Evolutionary conservation across 2,888 invertebrate species (phyloP), one percentile per base, ranked within the genome.

Genomic region (Cephus runcator): DNA sequence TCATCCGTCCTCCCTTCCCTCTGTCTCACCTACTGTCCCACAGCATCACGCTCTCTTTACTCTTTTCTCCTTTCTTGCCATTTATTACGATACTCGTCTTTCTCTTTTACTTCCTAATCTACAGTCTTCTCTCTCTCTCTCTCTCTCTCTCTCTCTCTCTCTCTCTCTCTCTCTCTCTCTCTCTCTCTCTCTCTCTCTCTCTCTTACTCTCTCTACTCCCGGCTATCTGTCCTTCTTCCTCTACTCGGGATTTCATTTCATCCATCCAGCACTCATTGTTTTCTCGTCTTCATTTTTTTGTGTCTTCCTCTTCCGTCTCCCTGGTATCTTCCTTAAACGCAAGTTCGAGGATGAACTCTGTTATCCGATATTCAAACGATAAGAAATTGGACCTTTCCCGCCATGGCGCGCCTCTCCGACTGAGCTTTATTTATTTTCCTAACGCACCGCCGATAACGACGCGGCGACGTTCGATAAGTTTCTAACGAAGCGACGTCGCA

Each of bases 311-410:
- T 15, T 15, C 2, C 6, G 30, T 69, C 12, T 33, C 31, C 30
- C 12, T 3, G 11, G 15, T 23, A 9, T 71, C 71, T 33, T 31
- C 12, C 33, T 12, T 31, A 71, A 71, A 71, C 71, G 2, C 15
- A 4, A 30, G 31, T 31, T 15, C 3, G 12, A 71, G 31, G 15
- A 33, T 23, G 31, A 71, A 33, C 12, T 11, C 31, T 71, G 12
- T 23, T 71, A 31, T 33, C 33, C 71, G 31, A 82, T 83, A 81
- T 77, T 79, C 80, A 79, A 81, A 81, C 81, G 83, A 83, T 81
- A 83, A 81, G 81, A 79, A 80, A 83, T 83, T 83, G 77, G 78
- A 77, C 76, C 83, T 82, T 81, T 81, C 79, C 77, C 79, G 35
- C 80, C 77, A 81, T 82, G 80, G 40, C 40, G 40, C 40, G 23